Evolutionary conservation across 2,797 vertebrate genomes (phyloP).

Genomic region (Falco cherrug): DNA sequence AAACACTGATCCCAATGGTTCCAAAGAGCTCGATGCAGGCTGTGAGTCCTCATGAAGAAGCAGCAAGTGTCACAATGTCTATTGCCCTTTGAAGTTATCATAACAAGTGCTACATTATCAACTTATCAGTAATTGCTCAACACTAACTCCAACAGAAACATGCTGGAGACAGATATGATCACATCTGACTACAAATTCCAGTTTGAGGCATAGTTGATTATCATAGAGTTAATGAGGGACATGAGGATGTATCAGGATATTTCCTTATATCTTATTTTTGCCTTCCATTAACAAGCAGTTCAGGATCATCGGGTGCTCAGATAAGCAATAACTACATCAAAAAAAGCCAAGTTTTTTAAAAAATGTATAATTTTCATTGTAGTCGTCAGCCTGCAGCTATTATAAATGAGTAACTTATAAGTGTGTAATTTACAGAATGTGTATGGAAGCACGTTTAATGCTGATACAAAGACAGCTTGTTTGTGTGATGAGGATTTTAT

Average conservation of each 20-base stretch:
- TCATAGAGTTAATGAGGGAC: background rate
- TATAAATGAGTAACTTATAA: conserved; percentile 77
- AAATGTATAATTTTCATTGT: background rate
- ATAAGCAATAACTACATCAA: conserved; percentile 9
- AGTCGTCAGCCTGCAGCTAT: conserved; percentile 57
- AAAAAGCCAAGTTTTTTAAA: background rate
- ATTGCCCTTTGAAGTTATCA: background rate
- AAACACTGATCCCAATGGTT: background rate
- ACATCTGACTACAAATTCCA: background rate
- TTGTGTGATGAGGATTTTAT: conserved; percentile 76
- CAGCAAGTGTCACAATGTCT: background rate
- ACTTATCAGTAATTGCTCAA: background rate
- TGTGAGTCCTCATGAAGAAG: background rate
- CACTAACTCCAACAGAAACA: background rate
- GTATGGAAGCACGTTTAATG: conserved; percentile 53
- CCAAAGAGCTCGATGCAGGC: background rate
- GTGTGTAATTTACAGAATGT: conserved; percentile 65
- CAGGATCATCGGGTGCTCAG: conserved; percentile 11
- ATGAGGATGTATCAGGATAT: background rate
- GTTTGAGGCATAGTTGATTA: background rate
- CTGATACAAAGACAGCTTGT: conserved; percentile 69
- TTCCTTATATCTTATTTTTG: background rate
- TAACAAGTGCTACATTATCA: background rate
- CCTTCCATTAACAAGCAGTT: background rate
- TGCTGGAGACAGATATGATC: background rate